Percentiles rank a stretch among this genome's conserved stretches.
Conservation (phyloP, 2,113 vertebrate species). For the Bos indicus region DNA sequence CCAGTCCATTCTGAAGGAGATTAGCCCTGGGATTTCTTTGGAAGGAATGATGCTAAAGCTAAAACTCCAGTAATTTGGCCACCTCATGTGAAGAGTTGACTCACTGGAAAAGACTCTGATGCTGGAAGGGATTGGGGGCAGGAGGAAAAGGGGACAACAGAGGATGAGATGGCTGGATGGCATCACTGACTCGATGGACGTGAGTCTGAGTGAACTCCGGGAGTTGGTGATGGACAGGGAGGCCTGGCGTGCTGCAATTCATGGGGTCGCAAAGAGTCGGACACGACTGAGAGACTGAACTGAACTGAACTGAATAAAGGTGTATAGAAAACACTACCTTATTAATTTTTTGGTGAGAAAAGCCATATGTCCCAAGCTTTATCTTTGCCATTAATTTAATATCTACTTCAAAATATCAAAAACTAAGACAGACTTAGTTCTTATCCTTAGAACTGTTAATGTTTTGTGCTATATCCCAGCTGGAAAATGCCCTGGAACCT, state of each 20-base stretch:
- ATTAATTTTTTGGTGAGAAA: background rate
- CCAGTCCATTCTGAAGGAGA: background rate
- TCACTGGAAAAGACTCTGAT: background rate
- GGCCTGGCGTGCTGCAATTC: accelerated
- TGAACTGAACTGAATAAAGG: background rate
- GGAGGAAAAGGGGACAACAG: background rate
- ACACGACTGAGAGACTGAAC: accelerated
- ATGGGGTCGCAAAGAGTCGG: background rate
- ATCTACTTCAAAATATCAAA: background rate
- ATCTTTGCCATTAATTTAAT: background rate
- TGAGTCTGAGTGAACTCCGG: background rate
- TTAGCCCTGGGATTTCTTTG: accelerated
- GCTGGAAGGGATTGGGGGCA: background rate
- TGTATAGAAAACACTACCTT: background rate
- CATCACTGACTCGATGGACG: background rate
- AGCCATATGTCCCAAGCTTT: background rate
- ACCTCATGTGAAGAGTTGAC: accelerated
- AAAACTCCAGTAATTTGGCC: background rate
- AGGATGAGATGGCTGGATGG: background rate
- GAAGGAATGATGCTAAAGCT: background rate
- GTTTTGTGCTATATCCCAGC: background rate
- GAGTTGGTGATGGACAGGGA: background rate
- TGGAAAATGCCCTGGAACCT: background rate
- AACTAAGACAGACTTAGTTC: background rate
- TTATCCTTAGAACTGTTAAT: background rate